Evolutionary conservation across 2,888 invertebrate genomes (phyloP).

Genomic region (Iselma pallidipennis): DNA sequence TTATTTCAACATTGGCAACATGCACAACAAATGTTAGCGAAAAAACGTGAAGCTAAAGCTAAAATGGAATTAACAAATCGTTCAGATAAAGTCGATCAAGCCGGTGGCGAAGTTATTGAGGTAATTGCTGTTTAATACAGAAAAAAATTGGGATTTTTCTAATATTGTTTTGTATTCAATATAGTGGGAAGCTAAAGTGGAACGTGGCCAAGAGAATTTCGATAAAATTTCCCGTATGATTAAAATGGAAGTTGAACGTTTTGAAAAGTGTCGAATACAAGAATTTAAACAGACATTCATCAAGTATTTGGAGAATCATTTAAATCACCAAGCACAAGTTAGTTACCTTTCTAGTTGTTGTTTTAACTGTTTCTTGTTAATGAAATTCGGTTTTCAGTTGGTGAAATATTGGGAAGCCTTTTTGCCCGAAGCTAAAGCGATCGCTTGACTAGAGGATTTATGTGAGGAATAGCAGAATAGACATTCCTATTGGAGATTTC

Average conservation of each 20-base stretch:
- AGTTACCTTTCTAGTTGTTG: conserved; percentile 3
- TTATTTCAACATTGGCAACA: conserved; percentile 98
- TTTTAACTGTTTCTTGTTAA: not conserved
- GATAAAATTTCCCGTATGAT: conserved; percentile 93
- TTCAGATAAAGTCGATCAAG: conserved; percentile 86
- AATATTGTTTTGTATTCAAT: conserved; percentile 29
- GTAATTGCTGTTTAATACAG: conserved; percentile 55
- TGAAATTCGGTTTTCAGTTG: conserved; percentile 60
- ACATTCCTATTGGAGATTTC: conserved; percentile 55
- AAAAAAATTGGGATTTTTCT: not conserved
- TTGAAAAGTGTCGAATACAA: conserved; percentile 83
- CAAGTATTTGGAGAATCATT: conserved; percentile 89
- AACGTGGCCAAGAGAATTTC: conserved; percentile 94
- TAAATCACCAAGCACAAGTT: conserved; percentile 94
- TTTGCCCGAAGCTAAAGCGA: conserved; percentile 91
- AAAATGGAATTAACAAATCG: conserved; percentile 89
- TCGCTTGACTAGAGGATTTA: conserved; percentile 69
- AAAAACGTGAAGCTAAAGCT: conserved; percentile 92
- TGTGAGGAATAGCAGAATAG: conserved; percentile 52
- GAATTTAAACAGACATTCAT: conserved; percentile 91
- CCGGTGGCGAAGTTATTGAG: conserved; percentile 90
- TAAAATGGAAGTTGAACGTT: conserved; percentile 90
- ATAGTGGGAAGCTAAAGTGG: conserved; percentile 96
- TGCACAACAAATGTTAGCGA: conserved; percentile 90
- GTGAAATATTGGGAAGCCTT: conserved; percentile 96